Evolutionary conservation across 1,140 invertebrate genomes (phyloP).

Genomic region (Octopus sinensis): DNA sequence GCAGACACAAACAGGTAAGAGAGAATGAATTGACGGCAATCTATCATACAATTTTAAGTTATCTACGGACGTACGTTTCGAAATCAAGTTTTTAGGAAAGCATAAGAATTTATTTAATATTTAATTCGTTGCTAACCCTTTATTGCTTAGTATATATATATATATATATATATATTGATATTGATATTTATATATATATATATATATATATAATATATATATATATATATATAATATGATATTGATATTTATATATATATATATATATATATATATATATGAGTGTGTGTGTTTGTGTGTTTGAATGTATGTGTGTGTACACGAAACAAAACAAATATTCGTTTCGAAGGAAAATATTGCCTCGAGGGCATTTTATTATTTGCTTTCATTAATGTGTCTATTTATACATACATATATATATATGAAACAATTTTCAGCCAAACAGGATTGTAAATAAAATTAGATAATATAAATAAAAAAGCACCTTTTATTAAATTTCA

Average conservation of each 20-base stretch:
- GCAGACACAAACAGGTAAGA: too few relatives aligned
- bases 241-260: background rate
- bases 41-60: too few relatives aligned
- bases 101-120: too few relatives aligned
- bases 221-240: background rate
- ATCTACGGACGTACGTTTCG: too few relatives aligned
- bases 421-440: background rate
- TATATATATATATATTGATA: background rate
- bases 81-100: too few relatives aligned
- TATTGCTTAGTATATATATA: background rate
- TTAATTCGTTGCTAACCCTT: too few relatives aligned
- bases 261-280: background rate
- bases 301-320: background rate
- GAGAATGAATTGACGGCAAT: too few relatives aligned
- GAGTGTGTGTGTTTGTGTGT: background rate
- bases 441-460: too few relatives aligned
- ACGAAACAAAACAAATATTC: background rate
- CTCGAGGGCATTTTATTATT: too few relatives aligned
- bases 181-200: background rate
- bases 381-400: background rate
- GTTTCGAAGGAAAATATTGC: background rate
- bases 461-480: too few relatives aligned
- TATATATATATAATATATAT: constrained; percentile 1
- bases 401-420: background rate
- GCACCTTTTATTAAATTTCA: too few relatives aligned